These are phyloP conservation scores for Scaptomyza polygonia DNA, from an alignment of 2,888 invertebrate genomes.

Conservation along the genomic window DNA sequence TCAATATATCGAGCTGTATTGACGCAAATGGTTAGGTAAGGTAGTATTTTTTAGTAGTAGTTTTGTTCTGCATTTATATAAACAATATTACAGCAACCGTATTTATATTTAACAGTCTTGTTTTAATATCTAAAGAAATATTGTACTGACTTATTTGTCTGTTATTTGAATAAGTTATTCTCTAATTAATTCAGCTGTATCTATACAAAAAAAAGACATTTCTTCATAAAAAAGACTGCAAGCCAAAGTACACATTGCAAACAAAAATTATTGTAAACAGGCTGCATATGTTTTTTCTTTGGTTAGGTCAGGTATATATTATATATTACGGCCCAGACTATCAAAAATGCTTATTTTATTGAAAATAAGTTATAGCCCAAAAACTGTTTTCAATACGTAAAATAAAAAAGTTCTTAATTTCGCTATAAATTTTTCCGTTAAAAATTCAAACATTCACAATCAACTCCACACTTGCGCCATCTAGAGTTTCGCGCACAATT, in stretches of 20 bases:
- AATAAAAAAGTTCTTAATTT: no score
- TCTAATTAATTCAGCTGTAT: neutral
- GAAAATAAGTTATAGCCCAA: neutral
- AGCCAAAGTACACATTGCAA: neutral
- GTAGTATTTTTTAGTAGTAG: no score
- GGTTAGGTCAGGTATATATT: no score
- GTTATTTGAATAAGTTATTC: neutral
- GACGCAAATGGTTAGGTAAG: neutral
- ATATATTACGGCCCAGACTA: no score
- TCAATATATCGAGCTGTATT: neutral
- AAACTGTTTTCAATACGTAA: neutral
- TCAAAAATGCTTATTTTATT: neutral
- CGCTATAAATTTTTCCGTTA: neutral
- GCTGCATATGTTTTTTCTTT: neutral
- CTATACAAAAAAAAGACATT: neutral
- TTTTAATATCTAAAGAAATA: neutral
- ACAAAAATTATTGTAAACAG: neutral
- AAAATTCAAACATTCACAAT: neutral
- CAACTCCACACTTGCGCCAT: constrained; percentile 29
- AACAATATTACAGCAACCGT: neutral
- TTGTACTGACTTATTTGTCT: no score
- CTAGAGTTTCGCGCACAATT: constrained; percentile 10
- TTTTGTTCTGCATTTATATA: neutral
- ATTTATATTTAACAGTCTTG: neutral
- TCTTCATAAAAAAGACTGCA: neutral